Evolutionary conservation across 2,113 vertebrate species (phyloP).

Genomic region (Oplegnathus fasciatus): DNA sequence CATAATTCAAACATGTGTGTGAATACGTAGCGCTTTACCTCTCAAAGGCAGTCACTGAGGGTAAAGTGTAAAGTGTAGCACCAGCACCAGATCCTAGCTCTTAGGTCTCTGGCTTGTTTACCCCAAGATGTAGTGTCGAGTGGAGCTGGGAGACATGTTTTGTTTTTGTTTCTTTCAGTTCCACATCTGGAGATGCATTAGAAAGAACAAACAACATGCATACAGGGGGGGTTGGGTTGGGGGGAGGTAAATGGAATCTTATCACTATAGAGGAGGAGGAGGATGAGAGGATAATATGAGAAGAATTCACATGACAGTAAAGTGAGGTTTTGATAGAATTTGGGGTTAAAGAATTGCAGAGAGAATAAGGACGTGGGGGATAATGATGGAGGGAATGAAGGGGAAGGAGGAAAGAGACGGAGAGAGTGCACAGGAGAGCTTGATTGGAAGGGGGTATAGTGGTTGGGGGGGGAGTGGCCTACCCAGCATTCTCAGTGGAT

Average conservation of each 20-base stretch:
- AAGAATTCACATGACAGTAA: slow-evolving; percentile 45
- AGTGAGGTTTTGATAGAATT: slow-evolving; percentile 45
- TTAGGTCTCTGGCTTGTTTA: slow-evolving; percentile 62
- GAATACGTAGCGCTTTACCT: slow-evolving; percentile 73
- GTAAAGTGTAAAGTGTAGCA: slow-evolving; percentile 47
- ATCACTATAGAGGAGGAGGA: slow-evolving; percentile 21
- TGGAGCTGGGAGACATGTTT: slow-evolving; percentile 31
- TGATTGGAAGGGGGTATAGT: slow-evolving; percentile 61
- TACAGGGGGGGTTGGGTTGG: slow-evolving; percentile 10
- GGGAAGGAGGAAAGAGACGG: slow-evolving; percentile 48
- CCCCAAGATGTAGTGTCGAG: slow-evolving; percentile 41
- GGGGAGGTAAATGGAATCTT: slow-evolving; percentile 40
- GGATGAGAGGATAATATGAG: slow-evolving; percentile 35
- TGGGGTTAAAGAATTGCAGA: slow-evolving; percentile 53
- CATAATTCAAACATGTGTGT: slow-evolving; percentile 72
- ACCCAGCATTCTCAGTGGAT: slow-evolving; percentile 88
- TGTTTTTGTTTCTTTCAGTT: slow-evolving; percentile 36
- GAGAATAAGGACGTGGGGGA: slow-evolving; percentile 59
- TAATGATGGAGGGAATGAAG: slow-evolving; percentile 55
- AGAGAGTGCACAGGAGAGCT: slow-evolving; percentile 47
- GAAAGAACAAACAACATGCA: slow-evolving; percentile 67
- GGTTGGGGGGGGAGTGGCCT: slow-evolving; percentile 49
- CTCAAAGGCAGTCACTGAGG: slow-evolving; percentile 72
- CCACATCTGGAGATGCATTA: slow-evolving; percentile 62
- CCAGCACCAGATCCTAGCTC: slow-evolving; percentile 35